Conservation (phyloP, 1,140 invertebrate species). For the Microplitis mediator region DNA sequence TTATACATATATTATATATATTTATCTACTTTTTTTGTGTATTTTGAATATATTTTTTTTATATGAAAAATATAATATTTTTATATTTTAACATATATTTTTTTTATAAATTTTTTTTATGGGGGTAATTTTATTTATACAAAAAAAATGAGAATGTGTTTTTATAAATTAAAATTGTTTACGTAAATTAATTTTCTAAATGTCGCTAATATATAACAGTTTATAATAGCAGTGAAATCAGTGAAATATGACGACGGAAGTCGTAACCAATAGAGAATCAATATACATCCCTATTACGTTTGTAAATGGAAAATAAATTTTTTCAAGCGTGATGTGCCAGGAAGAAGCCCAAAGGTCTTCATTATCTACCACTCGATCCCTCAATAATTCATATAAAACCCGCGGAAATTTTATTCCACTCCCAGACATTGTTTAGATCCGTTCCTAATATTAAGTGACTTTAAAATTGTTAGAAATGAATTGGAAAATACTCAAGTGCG, state of each 20-base stretch:
- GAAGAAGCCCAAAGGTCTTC: constrained; percentile 19
- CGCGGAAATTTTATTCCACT: background rate
- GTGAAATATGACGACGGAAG: constrained; percentile 3
- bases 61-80: no score
- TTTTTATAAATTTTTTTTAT: no score
- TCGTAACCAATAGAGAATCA: no score
- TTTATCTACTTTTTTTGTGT: no score
- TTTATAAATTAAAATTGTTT: background rate
- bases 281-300: background rate
- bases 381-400: constrained; percentile 16
- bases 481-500: background rate
- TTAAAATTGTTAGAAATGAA: background rate
- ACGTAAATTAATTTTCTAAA: no score
- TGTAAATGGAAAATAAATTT: constrained; percentile 3
- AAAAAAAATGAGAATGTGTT: no score
- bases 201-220: background rate
- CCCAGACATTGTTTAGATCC: background rate
- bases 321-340: constrained; percentile 17
- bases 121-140: no score
- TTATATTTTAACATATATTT: no score
- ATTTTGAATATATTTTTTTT: no score
- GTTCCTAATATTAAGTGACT: no score
- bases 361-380: background rate
- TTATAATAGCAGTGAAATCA: constrained; percentile 1
- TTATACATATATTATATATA: no score